These are phyloP conservation scores for Agriopis aurantiaria DNA, from an alignment of 2,888 invertebrate genomes.

Conservation along the genomic window DNA sequence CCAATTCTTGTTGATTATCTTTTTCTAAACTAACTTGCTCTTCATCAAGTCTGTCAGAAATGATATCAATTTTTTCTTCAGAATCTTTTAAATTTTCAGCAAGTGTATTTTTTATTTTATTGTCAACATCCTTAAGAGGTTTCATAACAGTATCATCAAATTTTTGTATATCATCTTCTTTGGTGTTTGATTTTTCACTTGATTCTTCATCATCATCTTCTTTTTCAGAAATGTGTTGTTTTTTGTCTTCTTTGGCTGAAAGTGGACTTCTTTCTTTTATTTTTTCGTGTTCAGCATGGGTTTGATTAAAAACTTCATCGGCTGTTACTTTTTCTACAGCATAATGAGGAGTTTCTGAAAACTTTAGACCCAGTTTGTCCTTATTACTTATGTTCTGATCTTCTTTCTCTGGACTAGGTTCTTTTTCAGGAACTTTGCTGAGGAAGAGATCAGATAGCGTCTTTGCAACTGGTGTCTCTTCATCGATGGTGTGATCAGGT, in stretches of 20 bases:
- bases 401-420: constrained; percentile 61
- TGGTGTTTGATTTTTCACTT: constrained; percentile 17
- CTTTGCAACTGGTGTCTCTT: constrained; percentile 48
- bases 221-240: constrained; percentile 42
- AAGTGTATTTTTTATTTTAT: background rate
- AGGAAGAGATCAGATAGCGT: constrained; percentile 59
- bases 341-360: constrained; percentile 18
- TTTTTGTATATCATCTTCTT: constrained; percentile 18
- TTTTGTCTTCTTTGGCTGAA: constrained; percentile 44
- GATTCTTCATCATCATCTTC: constrained; percentile 38
- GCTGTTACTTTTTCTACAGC: background rate
- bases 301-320: constrained; percentile 3
- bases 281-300: constrained; percentile 13
- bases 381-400: constrained; percentile 44
- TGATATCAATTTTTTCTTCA: constrained; percentile 40
- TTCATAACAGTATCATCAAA: background rate
- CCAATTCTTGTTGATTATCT: constrained; percentile 49
- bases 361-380: constrained; percentile 23
- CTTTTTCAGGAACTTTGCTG: constrained; percentile 63
- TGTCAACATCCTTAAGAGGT: background rate
- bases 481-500: constrained; percentile 57
- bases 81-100: constrained; percentile 7
- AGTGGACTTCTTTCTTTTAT: constrained; percentile 41
- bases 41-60: constrained; percentile 75
- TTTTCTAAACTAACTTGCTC: constrained; percentile 77